Percentiles rank a stretch among this genome's conserved stretches.
Evolutionary conservation across 2,113 vertebrate species (phyloP).

Genomic region (Petaurus breviceps): DNA sequence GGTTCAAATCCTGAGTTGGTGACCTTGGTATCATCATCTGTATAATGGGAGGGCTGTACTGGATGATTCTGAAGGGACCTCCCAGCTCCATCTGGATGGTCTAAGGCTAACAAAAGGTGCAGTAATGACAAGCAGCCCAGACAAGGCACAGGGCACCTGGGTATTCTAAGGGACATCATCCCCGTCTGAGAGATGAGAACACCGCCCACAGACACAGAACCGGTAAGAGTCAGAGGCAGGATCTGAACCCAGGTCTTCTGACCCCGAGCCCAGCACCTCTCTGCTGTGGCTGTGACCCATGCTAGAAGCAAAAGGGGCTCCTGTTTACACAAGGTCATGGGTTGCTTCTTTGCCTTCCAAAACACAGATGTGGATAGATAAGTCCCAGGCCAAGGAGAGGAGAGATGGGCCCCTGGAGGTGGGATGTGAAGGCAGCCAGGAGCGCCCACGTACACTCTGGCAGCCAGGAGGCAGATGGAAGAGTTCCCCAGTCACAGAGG

Average conservation of each 20-base stretch:
- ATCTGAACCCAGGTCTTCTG: neutral
- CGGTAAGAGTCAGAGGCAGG: neutral
- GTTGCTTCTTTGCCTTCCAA: neutral
- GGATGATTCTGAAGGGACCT: no score
- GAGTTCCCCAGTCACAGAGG: neutral
- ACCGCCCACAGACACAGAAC: neutral
- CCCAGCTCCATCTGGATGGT: neutral
- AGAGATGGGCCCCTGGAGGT: neutral
- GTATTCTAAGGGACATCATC: neutral
- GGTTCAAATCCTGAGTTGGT: neutral
- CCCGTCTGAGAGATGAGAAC: neutral
- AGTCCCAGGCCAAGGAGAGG: neutral
- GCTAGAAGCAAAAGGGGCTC: neutral
- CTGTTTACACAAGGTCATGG: neutral
- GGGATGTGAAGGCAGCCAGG: no score
- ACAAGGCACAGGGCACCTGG: neutral
- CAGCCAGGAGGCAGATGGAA: neutral
- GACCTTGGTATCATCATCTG: neutral
- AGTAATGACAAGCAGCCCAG: neutral
- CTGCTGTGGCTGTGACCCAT: neutral
- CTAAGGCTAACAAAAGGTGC: neutral
- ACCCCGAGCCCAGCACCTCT: neutral
- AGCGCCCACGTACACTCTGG: neutral
- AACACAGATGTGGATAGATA: neutral
- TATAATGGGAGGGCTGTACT: neutral